Conservation (phyloP, 1,140 invertebrate species). For the Scaptodrosophila lebanonensis region DNA sequence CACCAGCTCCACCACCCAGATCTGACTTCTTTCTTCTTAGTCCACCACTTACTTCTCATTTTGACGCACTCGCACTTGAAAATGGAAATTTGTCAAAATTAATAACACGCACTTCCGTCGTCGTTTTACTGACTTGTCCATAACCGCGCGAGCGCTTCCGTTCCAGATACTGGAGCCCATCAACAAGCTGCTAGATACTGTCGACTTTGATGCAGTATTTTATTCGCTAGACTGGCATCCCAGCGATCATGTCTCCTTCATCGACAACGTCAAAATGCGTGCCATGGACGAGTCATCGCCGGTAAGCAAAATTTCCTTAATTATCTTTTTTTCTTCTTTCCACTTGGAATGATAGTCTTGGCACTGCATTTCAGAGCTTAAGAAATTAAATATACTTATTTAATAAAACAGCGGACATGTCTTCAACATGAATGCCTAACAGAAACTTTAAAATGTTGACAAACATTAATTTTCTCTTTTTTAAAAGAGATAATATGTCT, state of each 20-base stretch:
- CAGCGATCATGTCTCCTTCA: slow-evolving; percentile 96
- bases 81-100: slow-evolving; percentile 77
- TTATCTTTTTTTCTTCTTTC: too few relatives aligned
- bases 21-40: slow-evolving; percentile 36
- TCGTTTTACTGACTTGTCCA: slow-evolving; percentile 54
- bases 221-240: slow-evolving; percentile 99
- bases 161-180: slow-evolving; percentile 90
- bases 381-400: too few relatives aligned
- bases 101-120: slow-evolving; percentile 72
- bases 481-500: too few relatives aligned
- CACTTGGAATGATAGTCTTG: too few relatives aligned
- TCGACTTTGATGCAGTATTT: slow-evolving; percentile 94
- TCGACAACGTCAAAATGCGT: slow-evolving; percentile 89
- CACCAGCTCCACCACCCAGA: slow-evolving; percentile 38
- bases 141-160: slow-evolving; percentile 9
- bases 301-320: too few relatives aligned
- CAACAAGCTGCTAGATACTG: slow-evolving; percentile 90
- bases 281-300: slow-evolving; percentile 84
- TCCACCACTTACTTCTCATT: slow-evolving; percentile 33
- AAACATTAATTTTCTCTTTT: too few relatives aligned
- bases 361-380: too few relatives aligned
- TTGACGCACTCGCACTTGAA: too few relatives aligned
- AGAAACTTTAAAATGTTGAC: too few relatives aligned
- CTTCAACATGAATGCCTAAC: too few relatives aligned
- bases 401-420: too few relatives aligned